These are phyloP conservation scores for Anas bernieri DNA, from an alignment of 2,797 vertebrate species.

Conservation along the genomic window DNA sequence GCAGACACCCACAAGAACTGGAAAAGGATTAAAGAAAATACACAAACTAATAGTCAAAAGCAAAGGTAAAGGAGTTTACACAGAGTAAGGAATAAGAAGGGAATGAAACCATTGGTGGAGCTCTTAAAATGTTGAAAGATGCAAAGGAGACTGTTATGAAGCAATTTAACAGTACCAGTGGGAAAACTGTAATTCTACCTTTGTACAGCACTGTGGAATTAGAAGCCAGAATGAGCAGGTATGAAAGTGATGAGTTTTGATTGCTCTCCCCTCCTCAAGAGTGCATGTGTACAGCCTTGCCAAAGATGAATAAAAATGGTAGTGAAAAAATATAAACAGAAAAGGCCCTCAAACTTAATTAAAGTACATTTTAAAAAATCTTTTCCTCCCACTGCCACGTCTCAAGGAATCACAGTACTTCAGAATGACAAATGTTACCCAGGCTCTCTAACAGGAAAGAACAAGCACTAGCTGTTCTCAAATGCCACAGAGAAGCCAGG, in stretches of 20 bases:
- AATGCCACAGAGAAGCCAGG: background rate
- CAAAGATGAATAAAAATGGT: background rate
- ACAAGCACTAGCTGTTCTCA: background rate
- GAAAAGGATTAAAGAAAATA: slow-evolving; percentile 41
- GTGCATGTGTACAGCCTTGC: background rate
- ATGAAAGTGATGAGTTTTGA: background rate
- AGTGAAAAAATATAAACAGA: background rate
- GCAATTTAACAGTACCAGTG: slow-evolving; percentile 35
- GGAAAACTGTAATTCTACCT: slow-evolving; percentile 54
- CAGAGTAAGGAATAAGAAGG: background rate
- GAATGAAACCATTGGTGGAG: background rate
- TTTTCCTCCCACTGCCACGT: background rate
- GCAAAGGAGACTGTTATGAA: slow-evolving; percentile 48
- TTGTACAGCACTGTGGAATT: slow-evolving; percentile 20
- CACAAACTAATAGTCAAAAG: slow-evolving; percentile 13
- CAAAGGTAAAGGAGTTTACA: background rate
- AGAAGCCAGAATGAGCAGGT: background rate
- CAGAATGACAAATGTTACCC: background rate
- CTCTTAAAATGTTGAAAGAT: slow-evolving; percentile 24
- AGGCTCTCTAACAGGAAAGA: background rate
- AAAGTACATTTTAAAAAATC: background rate
- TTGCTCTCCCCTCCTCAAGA: background rate
- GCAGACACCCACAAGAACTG: background rate
- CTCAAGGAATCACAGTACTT: background rate
- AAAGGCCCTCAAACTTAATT: background rate